Percentiles rank a stretch among this genome's conserved stretches.
phyloP scores from a whole-genome alignment of 2,797 vertebrate genomes.

The Hirundo rustica region DNA sequence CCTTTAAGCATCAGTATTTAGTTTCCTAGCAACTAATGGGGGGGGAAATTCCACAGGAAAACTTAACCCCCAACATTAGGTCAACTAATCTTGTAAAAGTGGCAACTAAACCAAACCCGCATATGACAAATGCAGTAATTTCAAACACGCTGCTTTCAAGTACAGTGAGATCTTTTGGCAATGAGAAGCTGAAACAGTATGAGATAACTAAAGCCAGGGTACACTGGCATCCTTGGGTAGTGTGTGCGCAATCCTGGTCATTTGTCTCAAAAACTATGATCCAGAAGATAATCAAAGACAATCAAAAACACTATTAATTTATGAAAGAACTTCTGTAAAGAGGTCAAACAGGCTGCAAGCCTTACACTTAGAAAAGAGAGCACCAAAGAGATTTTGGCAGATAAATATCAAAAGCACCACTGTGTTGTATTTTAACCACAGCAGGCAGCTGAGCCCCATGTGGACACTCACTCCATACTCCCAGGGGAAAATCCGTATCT shows the following conservation, averaged over 20 bases:
- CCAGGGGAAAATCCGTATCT: neutral
- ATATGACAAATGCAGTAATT: neutral
- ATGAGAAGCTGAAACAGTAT: neutral
- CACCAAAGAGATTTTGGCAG: neutral
- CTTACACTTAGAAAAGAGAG: neutral
- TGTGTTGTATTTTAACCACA: neutral
- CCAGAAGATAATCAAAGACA: neutral
- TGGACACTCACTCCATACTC: rapidly evolving
- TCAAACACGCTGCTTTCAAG: neutral
- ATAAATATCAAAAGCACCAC: neutral
- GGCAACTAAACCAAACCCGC: neutral
- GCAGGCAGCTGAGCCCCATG: neutral
- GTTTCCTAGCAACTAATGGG: too few species aligned
- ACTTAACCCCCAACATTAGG: too few species aligned
- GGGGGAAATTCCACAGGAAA: too few species aligned
- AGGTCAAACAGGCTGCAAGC: neutral
- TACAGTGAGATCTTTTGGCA: neutral
- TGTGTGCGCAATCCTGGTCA: neutral
- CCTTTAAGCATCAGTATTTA: too few species aligned
- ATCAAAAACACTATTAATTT: neutral
- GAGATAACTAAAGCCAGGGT: neutral
- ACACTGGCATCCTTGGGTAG: neutral
- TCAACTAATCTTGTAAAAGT: neutral
- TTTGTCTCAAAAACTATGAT: neutral
- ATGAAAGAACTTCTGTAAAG: neutral